Conservation (phyloP, 2,888 invertebrate genomes). For the Bhutanitis thaidina region DNA sequence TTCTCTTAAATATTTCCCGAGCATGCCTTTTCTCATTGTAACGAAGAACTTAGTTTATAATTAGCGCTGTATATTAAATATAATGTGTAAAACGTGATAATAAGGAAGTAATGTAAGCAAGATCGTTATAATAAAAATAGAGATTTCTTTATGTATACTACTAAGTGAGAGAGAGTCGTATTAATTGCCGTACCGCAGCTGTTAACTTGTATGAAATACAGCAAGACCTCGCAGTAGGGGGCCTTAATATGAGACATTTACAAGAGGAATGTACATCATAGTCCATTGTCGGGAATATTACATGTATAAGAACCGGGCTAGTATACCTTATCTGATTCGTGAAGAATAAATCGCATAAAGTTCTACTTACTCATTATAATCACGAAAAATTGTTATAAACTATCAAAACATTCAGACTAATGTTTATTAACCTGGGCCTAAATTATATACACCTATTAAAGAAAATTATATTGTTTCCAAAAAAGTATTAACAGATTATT, state of each 20-base stretch:
- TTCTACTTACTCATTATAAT: too few species aligned
- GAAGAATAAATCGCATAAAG: background rate
- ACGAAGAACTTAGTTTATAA: constrained; percentile 66
- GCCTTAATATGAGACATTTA: constrained; percentile 8
- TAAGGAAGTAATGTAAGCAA: constrained; percentile 74
- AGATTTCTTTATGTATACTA: constrained; percentile 71
- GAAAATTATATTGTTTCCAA: too few species aligned
- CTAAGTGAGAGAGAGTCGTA: constrained; percentile 61
- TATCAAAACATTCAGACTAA: too few species aligned
- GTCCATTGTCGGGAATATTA: constrained; percentile 2
- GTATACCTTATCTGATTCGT: background rate
- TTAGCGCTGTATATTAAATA: constrained; percentile 73
- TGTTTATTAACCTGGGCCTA: too few species aligned
- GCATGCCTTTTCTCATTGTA: constrained; percentile 57
- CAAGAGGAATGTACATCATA: background rate
- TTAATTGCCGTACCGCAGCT: constrained; percentile 62
- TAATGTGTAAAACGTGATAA: constrained; percentile 70
- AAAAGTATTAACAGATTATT: too few species aligned
- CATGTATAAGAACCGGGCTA: background rate
- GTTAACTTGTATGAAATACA: constrained; percentile 54
- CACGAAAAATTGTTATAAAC: too few species aligned
- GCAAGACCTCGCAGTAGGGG: constrained; percentile 35
- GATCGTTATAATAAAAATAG: constrained; percentile 67
- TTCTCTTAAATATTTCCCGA: constrained; percentile 52
- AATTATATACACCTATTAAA: too few species aligned